These are phyloP conservation scores for Patella depressa DNA, from an alignment of 2,888 invertebrate species.

Conservation along the genomic window DNA sequence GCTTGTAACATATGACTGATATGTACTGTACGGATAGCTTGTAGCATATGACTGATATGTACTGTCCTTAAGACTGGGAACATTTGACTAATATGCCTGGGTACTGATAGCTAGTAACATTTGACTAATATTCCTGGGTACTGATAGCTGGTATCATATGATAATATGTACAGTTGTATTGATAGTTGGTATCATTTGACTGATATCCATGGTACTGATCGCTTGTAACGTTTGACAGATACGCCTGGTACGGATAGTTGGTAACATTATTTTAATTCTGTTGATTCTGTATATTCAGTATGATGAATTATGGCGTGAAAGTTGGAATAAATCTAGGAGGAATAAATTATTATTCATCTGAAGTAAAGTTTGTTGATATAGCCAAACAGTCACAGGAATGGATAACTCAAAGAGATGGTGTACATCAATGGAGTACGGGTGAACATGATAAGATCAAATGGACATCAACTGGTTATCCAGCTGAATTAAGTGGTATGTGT, in stretches of 20 bases:
- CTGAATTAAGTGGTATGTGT: neutral
- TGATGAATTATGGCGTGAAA: slow-evolving; percentile 47
- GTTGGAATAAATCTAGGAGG: slow-evolving; percentile 53
- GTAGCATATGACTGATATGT: too few species aligned
- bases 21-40: too few species aligned
- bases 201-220: too few species aligned
- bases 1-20: too few species aligned
- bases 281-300: slow-evolving; percentile 31
- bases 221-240: too few species aligned
- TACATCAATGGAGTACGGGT: slow-evolving; percentile 42
- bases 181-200: too few species aligned
- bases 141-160: too few species aligned
- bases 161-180: neutral
- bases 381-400: slow-evolving; percentile 48
- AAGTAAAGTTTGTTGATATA: slow-evolving; percentile 54
- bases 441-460: slow-evolving; percentile 45
- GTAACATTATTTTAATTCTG: neutral
- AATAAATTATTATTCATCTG: slow-evolving; percentile 51
- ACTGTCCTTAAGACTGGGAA: too few species aligned
- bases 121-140: too few species aligned
- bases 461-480: slow-evolving; percentile 49
- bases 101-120: too few species aligned
- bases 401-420: slow-evolving; percentile 43
- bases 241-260: neutral
- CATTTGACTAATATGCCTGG: too few species aligned